Conservation (phyloP, 2,797 vertebrate species). For the Amblyraja radiata region DNA sequence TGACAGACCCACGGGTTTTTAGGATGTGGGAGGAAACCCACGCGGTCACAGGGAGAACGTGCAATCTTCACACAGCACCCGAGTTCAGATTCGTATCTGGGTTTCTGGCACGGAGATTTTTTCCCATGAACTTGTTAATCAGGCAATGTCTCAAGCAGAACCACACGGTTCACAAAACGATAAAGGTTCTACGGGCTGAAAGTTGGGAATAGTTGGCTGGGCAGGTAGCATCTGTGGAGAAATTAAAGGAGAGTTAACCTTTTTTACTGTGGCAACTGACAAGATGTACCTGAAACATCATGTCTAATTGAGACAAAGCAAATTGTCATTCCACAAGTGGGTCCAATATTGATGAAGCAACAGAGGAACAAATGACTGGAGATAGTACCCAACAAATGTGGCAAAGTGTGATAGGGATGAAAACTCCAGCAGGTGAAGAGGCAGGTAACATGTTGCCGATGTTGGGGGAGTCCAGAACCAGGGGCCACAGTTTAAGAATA, state of each 20-base stretch:
- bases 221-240: constrained; percentile 23
- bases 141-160: background rate
- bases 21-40: too few relatives aligned
- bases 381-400: background rate
- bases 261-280: background rate
- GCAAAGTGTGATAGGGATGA: background rate
- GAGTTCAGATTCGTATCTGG: too few relatives aligned
- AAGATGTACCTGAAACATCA: background rate
- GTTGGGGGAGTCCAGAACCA: background rate
- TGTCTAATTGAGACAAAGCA: background rate
- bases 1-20: too few relatives aligned
- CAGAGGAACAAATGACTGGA: background rate
- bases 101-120: background rate
- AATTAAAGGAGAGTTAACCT: background rate
- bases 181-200: background rate
- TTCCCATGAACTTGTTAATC: background rate
- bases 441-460: too few relatives aligned
- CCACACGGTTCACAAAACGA: background rate
- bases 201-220: background rate
- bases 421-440: background rate
- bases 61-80: too few relatives aligned
- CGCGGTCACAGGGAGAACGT: too few relatives aligned
- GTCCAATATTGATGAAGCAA: background rate
- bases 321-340: background rate
- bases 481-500: too few relatives aligned